Evolutionary conservation across 2,113 vertebrate species (phyloP).

Genomic region (Lepisosteus oculatus): DNA sequence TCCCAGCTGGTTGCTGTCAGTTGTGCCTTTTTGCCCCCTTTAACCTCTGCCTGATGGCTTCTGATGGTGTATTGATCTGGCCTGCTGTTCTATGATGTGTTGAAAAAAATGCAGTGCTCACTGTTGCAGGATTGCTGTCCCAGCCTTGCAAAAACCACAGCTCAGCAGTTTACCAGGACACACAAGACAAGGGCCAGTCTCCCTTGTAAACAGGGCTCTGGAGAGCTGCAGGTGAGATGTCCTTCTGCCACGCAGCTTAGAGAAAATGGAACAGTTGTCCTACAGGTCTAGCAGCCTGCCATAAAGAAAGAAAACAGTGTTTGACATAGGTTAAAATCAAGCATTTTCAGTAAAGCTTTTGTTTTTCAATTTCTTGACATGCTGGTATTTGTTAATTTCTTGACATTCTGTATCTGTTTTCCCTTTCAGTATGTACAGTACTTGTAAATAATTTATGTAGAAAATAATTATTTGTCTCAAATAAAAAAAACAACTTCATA

Average conservation of each 20-base stretch:
- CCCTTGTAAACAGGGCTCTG: slow-evolving; percentile 22
- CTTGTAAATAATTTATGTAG: too few relatives aligned
- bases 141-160: slow-evolving; percentile 14
- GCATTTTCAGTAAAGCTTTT: too few relatives aligned
- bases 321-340: too few relatives aligned
- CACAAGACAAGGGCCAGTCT: slow-evolving; percentile 15
- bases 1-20: slow-evolving; percentile 8
- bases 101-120: slow-evolving; percentile 7
- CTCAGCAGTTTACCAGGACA: slow-evolving; percentile 23
- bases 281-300: too few relatives aligned
- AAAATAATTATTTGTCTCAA: too few relatives aligned
- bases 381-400: too few relatives aligned
- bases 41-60: slow-evolving; percentile 23
- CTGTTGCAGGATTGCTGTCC: not conserved
- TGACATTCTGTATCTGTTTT: too few relatives aligned
- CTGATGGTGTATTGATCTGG: slow-evolving; percentile 20
- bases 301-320: too few relatives aligned
- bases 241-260: not conserved
- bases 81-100: slow-evolving; percentile 18
- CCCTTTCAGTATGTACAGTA: too few relatives aligned
- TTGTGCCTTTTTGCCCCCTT: slow-evolving; percentile 17
- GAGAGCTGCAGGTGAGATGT: not conserved
- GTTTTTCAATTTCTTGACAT: too few relatives aligned
- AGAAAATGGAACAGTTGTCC: not conserved
- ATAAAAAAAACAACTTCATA: too few relatives aligned